Percentiles rank a stretch among this genome's conserved stretches.
Conservation (phyloP, 1,140 invertebrate species). For the Penaeus vannamei region DNA sequence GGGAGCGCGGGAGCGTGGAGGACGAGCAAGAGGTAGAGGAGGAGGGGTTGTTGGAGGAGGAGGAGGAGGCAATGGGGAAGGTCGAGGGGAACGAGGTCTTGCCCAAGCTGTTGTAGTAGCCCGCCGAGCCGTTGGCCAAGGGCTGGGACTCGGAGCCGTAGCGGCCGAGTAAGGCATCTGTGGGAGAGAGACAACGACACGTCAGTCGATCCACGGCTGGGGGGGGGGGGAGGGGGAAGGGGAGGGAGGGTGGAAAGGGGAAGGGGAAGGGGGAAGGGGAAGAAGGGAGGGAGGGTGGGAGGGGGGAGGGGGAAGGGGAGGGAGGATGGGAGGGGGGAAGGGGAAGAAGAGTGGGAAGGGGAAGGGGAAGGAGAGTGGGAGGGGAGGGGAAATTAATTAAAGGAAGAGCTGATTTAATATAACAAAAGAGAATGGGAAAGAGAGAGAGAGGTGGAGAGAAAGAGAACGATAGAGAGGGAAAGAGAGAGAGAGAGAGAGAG, state of each 20-base stretch:
- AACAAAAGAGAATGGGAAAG: neutral
- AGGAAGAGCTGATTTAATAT: neutral
- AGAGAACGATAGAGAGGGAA: too few relatives aligned
- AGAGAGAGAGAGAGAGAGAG: neutral
- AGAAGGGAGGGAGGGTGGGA: neutral
- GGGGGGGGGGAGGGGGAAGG: neutral
- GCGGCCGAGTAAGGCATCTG: constrained; percentile 38
- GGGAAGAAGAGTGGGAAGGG: neutral
- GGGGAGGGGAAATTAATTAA: neutral
- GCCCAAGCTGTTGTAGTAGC: constrained; percentile 31
- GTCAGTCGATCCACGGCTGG: neutral
- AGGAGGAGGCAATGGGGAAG: neutral
- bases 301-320: neutral
- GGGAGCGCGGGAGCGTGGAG: constrained; percentile 2
- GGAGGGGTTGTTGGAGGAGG: neutral
- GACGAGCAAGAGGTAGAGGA: neutral
- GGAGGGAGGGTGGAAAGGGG: neutral
- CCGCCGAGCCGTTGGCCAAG: constrained; percentile 25
- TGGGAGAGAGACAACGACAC: neutral
- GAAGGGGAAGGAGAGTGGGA: neutral
- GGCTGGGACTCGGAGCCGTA: neutral
- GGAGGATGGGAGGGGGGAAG: neutral
- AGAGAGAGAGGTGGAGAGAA: neutral
- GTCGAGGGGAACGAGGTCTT: constrained; percentile 16
- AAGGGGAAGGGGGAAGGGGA: neutral